phyloP scores from a whole-genome alignment of 2,797 vertebrate species.

The Heteromormyrus szaboi region DNA sequence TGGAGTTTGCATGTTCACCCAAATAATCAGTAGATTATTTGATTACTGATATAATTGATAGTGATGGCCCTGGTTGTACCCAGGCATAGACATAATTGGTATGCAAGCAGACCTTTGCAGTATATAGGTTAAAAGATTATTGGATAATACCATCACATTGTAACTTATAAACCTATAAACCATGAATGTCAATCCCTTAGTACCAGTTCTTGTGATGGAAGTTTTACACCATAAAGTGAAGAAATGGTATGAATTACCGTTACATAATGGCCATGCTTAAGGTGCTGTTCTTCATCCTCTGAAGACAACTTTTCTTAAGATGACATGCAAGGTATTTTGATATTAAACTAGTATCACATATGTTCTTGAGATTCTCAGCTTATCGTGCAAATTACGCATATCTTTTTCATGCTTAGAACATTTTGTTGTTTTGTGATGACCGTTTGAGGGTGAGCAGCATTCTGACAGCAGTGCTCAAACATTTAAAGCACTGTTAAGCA shows the following conservation, averaged over 20 bases:
- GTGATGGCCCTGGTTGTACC: neutral
- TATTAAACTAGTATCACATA: neutral
- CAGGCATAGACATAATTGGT: neutral
- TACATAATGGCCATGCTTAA: neutral
- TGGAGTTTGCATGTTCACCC: neutral
- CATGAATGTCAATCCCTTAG: neutral
- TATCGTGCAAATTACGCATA: neutral
- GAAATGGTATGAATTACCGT: neutral
- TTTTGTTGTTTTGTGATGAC: neutral
- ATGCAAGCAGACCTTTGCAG: neutral
- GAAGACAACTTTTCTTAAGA: neutral
- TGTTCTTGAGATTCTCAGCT: neutral
- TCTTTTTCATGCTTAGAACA: neutral
- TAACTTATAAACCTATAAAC: neutral
- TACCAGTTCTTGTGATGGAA: neutral
- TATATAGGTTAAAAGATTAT: neutral
- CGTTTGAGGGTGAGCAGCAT: neutral
- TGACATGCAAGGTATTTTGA: neutral
- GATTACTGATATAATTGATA: neutral
- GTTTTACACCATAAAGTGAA: neutral
- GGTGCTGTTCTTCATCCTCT: neutral
- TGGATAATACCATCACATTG: neutral
- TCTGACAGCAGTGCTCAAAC: neutral
- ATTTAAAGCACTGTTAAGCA: neutral
- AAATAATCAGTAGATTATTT: neutral